A percentile compares a stretch with the other conserved stretches of the same genome.
These are phyloP conservation scores for Thymallus thymallus DNA, from an alignment of 2,113 vertebrate genomes.

Conservation along the genomic window DNA sequence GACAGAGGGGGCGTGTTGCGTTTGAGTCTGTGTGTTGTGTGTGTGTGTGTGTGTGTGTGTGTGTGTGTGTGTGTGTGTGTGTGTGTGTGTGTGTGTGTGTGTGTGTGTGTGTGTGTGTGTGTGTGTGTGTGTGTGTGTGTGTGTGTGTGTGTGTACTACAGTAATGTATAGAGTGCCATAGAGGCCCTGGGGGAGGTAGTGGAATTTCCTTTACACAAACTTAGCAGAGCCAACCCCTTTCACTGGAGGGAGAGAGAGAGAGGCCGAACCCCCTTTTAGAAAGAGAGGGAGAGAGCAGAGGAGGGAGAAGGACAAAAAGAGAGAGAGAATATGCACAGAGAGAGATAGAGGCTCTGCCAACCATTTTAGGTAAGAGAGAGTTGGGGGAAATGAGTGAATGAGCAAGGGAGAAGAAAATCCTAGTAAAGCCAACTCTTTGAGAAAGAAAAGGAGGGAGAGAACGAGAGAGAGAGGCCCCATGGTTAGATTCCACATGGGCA, in stretches of 20 bases:
- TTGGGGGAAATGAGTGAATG: neutral
- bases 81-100: conserved; percentile 1
- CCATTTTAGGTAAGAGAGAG: conserved; percentile 1
- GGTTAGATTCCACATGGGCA: neutral
- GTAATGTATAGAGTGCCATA: neutral
- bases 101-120: conserved; percentile 5
- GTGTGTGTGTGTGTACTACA: neutral
- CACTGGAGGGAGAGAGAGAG: neutral
- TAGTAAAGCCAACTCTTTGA: neutral
- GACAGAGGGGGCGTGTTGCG: conserved; percentile 43
- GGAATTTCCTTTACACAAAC: conserved; percentile 6
- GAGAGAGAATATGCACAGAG: neutral
- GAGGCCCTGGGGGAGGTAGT: conserved; percentile 4
- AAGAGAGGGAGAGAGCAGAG: neutral
- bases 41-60: conserved; percentile 1
- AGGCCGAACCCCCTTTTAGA: neutral
- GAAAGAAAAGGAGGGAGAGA: neutral
- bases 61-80: conserved; percentile 1
- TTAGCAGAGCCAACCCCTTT: neutral
- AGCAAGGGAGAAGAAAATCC: neutral
- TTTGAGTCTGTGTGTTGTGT: neutral
- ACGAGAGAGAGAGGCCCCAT: neutral
- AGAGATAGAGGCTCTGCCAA: neutral
- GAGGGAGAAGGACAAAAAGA: neutral
- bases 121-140: neutral